These are phyloP conservation scores for Ischnura elegans DNA, from an alignment of 2,888 invertebrate genomes.

Conservation along the genomic window DNA sequence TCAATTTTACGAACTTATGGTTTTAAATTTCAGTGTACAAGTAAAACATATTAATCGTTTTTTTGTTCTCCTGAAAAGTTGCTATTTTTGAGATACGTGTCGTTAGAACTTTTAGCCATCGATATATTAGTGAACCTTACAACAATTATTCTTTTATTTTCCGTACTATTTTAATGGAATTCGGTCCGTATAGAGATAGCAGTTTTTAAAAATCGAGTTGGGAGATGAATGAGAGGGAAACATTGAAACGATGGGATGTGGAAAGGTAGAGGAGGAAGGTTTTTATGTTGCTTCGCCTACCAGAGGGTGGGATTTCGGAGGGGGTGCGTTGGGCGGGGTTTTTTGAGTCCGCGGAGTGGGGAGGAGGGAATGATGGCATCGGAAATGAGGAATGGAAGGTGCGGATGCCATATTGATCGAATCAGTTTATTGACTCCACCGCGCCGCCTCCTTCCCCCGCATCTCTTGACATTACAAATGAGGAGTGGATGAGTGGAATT, in stretches of 20 bases:
- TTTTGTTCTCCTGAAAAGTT: too few species aligned
- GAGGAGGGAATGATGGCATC: conserved; percentile 42
- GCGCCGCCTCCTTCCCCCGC: not conserved
- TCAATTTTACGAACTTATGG: too few species aligned
- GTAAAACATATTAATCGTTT: too few species aligned
- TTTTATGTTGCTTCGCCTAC: conserved; percentile 1
- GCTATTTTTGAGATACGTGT: too few species aligned
- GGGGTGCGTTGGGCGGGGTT: not conserved
- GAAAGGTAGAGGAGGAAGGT: not conserved
- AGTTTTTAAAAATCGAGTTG: not conserved
- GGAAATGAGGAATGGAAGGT: conserved; percentile 66
- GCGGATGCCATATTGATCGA: conserved; percentile 63
- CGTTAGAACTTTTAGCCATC: too few species aligned
- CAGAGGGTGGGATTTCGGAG: not conserved
- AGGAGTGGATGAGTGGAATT: conserved; percentile 46
- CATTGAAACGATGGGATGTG: conserved; percentile 24
- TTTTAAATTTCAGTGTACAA: too few species aligned
- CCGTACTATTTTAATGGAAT: too few species aligned
- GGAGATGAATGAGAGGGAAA: not conserved
- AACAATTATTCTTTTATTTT: too few species aligned
- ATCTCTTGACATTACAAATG: conserved; percentile 57
- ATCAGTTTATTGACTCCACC: conserved; percentile 59
- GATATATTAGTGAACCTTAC: too few species aligned
- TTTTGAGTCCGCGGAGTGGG: not conserved
- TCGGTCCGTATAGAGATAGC: not conserved